A percentile compares a stretch with the other conserved stretches of the same genome.
phyloP scores from a whole-genome alignment of 2,113 vertebrate species.

The Calonectris borealis region DNA sequence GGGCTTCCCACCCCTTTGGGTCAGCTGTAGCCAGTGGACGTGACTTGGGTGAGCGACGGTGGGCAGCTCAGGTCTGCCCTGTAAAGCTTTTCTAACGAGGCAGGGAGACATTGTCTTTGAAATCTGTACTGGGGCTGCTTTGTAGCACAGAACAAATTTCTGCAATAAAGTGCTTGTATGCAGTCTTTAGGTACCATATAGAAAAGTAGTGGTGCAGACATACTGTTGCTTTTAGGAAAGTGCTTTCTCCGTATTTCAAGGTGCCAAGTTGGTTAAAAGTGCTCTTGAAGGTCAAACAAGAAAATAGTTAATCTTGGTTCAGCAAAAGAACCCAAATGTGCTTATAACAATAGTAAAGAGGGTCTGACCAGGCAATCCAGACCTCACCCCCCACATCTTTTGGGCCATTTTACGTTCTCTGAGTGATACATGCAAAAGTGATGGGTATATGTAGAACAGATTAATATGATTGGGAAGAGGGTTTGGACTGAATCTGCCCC shows the following conservation, averaged over 20 bases:
- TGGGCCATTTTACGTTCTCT: neutral
- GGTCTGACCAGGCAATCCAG: neutral
- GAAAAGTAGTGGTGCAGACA: neutral
- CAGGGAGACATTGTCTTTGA: neutral
- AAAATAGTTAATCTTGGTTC: neutral
- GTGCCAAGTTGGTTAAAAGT: neutral
- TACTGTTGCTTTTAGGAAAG: neutral
- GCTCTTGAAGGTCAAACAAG: neutral
- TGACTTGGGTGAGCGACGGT: accelerated
- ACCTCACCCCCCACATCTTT: neutral
- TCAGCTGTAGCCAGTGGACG: neutral
- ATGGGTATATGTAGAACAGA: neutral
- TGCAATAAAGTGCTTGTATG: neutral
- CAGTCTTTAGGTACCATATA: neutral
- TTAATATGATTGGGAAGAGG: neutral
- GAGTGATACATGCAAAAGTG: neutral
- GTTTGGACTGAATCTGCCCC: neutral
- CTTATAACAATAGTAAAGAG: neutral
- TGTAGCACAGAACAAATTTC: neutral
- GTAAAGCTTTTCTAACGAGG: neutral
- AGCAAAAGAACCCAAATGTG: neutral
- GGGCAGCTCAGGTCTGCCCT: neutral
- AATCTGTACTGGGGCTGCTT: neutral
- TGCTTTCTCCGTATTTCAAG: neutral
- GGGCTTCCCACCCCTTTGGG: neutral